Evolutionary conservation across 2,113 vertebrate genomes (phyloP), one percentile per base, ranked within the genome.

Genomic region (Pterophyllum scalare): DNA sequence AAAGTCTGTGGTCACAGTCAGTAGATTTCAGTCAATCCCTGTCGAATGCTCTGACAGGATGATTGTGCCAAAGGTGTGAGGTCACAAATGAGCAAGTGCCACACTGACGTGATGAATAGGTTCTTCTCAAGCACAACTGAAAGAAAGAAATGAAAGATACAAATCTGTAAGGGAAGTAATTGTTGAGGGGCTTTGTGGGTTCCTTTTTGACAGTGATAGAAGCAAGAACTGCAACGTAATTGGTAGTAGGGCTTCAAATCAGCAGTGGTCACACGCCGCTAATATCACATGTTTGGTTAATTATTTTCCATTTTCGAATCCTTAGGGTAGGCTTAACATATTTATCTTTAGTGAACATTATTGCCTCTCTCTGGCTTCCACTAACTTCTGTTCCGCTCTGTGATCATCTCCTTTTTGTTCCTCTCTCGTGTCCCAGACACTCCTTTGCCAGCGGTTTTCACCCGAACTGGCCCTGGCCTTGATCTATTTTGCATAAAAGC

Each of bases 161-260:
- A 56, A 81, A 92, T 90, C 86, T 91, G 80, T 49, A 62, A 84
- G 75, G 91, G 24, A 79, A 80, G 72, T 89, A 83, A 93, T 92
- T 91, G 84, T 91, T 59, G 24, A 83, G 90, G 91, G 88, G 72
- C 86, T 91, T 70, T 86, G 89, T 78, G 85, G 84, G 75, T 91
- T 83, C 74, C 72, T 77, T 19, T 85, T 62, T 80, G 85, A 86
- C 86, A 87, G 72, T 57, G 56, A 90, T 60, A 24, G 80, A 90
- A 54, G 38, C 62, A 35, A 60, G 40, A 87, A 79, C 26, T 46
- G 64, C 2, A 14, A 20, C 4, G 10, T 75, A 85, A 72, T 59
- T 86, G 43, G 70, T 89, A 87, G 77, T 2, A 43, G 3, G 76
- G 52, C 67, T 87, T 81, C n/a, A 74, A 59, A 85, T 62, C 54